Base-by-base conservation (phyloP, 2,113 vertebrate species). In the Cairina moschata region DNA sequence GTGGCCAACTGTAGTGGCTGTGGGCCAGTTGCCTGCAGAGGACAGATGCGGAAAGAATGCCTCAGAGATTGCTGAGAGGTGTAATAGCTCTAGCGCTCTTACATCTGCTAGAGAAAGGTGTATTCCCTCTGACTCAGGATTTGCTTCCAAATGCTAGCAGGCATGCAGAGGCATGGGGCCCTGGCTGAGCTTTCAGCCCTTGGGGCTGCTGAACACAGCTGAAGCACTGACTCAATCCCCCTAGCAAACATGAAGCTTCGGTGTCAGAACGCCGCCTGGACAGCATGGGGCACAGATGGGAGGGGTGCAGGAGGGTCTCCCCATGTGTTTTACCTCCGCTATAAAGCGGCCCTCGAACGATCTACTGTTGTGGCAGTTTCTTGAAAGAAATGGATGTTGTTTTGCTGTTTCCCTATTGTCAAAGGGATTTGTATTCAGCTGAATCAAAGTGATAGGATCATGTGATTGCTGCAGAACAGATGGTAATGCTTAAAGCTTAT, bases 401-500 rank as follows among this genome's bases (percentile, higher is more conserved):
- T 92, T 90, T 86, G 52, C 62, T 74, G 36, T 87, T 93, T 86
- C 86, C 36, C 52, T 86, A 0, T 86, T 95, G 83, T 95, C 73
- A 52, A 52, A 94, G 74, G 80, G 91, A 94, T 94, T 97, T 92
- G 44, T 96, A 46, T 90, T 90, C 76, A 58, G 40, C 50, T 2
- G 5, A 90, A 84, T 91, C 90, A 34, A 91, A 97, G 80, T 59
- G 94, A 94, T 91, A 91, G 78, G 78, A 83, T 95, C 94, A 82
- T 84, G 91, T 88, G 95, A 76, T 95, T 94, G 77, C 91, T 94
- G 65, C 87, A 59, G 86, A 96, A 84, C 97, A 97, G 95, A 97
- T 97, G 96, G 96, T 88, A 93, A 73, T 86, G 83, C 91, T 96
- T 93, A 91, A 78, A 94, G 96, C 93, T 96, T 96, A 94, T 95